A percentile compares a stretch with the other conserved stretches of the same genome.
These are phyloP conservation scores for Microtus richardsoni DNA, from an alignment of 2,113 vertebrate genomes.

Conservation along the genomic window DNA sequence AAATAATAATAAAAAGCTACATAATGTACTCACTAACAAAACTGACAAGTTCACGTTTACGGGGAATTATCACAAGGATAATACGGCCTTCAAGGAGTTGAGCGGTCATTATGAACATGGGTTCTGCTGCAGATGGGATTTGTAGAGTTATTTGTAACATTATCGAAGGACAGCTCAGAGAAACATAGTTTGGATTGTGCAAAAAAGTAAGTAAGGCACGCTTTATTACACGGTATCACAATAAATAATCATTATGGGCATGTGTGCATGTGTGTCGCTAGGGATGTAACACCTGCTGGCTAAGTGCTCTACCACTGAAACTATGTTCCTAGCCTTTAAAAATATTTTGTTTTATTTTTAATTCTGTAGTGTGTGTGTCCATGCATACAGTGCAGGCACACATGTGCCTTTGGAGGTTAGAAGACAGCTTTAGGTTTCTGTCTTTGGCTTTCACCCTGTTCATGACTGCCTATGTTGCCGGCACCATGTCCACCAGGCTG, in stretches of 20 bases:
- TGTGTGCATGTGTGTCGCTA: neutral
- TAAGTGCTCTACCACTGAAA: neutral
- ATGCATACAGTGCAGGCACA: neutral
- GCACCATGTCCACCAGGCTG: neutral
- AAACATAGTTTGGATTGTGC: neutral
- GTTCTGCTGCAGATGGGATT: too few species aligned
- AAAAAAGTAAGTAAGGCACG: neutral
- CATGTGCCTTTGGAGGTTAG: neutral
- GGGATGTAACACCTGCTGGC: neutral
- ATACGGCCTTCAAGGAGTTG: too few species aligned
- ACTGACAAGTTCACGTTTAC: neutral
- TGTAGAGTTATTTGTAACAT: neutral
- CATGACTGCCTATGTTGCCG: neutral
- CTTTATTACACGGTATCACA: neutral
- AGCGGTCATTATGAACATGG: too few species aligned
- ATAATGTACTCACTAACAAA: neutral
- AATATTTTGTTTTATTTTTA: neutral
- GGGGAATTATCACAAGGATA: neutral
- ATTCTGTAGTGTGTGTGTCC: neutral
- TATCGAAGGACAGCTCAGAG: neutral
- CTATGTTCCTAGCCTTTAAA: neutral
- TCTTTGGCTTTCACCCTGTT: neutral
- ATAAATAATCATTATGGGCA: neutral
- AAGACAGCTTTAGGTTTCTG: neutral
- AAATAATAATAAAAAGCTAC: too few species aligned